Evolutionary conservation across 1,140 invertebrate species (phyloP), one percentile per base, ranked within the genome.

Genomic region (Vollenhovia emeryi): DNA sequence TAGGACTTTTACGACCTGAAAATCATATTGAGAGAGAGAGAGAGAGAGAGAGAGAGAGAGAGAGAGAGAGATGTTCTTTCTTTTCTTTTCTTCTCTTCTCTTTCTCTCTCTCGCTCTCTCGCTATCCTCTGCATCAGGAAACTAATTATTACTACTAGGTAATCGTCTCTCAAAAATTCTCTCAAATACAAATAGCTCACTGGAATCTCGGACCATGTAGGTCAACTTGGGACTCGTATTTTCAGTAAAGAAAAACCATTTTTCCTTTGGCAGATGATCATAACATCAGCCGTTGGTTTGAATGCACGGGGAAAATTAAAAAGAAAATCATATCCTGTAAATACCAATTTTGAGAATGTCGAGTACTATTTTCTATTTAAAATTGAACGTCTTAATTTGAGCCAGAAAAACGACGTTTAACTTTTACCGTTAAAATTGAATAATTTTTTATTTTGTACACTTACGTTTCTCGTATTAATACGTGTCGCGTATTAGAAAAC

Each of bases 1-100:
- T 90, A 90, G 59, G 75, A 85, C 66, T 90, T 92, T 91, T 87
- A 91, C 62, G 89, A 90, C 89, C 85, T 66, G 50, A 57, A 87
- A 90, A 88, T 55, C 50, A 50, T 57, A 57, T 45, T 33, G 48
- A 59, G 48, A 59, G 9, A 73, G 52, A 79, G 43, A 75, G 4
- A 59, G 27, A 78, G 18, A 33, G 57, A 18, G 15, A 33, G 21
- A 27, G 57, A 64, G 24, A 62, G 40, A 43, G 62, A 75, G 64
- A 68, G 43, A 45, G 36, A 27, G 50, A 11, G 33, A 7, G 4
- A 40, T 87, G 88, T 87, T 89, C 87, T 91, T 88, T 80, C 84
- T 11, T n/a, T n/a, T n/a, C n/a, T n/a, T n/a, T n/a, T n/a, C n/a
- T n/a, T n/a, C n/a, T n/a, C n/a, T n/a, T n/a, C 43, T 43, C 11